phyloP scores from a whole-genome alignment of 1,140 invertebrate species.

The Atta cephalotes region DNA sequence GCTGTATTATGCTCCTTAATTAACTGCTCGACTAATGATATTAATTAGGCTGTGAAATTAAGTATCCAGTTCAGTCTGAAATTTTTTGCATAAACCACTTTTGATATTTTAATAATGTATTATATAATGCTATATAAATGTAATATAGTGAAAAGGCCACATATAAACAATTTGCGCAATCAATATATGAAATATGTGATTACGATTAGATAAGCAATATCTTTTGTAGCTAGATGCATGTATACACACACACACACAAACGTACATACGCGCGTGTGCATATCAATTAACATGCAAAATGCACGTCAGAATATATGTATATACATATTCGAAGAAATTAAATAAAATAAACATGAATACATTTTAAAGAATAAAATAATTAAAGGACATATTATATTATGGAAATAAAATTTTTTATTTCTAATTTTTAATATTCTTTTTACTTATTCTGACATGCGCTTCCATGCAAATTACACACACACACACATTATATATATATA shows the following conservation, averaged over 20 bases:
- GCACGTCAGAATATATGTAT: neutral
- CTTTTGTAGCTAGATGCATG: slow-evolving; percentile 3
- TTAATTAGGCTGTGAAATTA: slow-evolving; percentile 85
- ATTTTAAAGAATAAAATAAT: neutral
- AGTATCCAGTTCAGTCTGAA: slow-evolving; percentile 72
- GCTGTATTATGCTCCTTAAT: slow-evolving; percentile 84
- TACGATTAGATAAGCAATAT: slow-evolving; percentile 20
- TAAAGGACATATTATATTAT: neutral
- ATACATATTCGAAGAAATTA: neutral
- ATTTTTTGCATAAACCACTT: slow-evolving; percentile 58
- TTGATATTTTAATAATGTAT: slow-evolving; percentile 38
- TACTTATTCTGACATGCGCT: neutral
- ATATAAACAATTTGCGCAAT: neutral
- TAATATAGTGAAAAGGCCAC: slow-evolving; percentile 34
- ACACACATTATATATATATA: too few species aligned
- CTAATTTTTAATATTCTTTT: neutral
- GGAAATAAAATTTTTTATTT: neutral
- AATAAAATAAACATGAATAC: neutral
- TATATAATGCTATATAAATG: slow-evolving; percentile 6
- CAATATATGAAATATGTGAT: slow-evolving; percentile 44
- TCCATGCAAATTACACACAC: too few species aligned
- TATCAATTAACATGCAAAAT: neutral
- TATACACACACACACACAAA: neutral
- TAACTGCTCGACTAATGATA: slow-evolving; percentile 83
- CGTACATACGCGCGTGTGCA: neutral